Evolutionary conservation across 2,888 invertebrate genomes (phyloP), one percentile per base, ranked within the genome.

Genomic region (Scelioninae gen. 2): DNA sequence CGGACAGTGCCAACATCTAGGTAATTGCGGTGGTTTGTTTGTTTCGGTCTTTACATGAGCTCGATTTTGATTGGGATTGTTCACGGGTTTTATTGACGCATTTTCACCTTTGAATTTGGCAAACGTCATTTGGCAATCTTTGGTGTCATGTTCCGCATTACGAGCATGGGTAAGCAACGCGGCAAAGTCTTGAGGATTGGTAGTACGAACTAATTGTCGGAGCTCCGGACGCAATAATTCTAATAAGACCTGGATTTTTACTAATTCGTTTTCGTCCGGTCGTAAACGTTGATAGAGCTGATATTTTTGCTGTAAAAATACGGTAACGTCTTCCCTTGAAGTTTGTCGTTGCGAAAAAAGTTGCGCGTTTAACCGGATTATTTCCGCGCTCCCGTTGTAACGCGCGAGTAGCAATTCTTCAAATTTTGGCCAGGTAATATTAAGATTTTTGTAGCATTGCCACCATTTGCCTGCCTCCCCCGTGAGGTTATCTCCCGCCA

Each of bases 401-500:
- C 35, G 35, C 1, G 19, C 13, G 1, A 41, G 16, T 0, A 67
- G 19, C 0, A 57, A 7, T 10, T 57, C 50, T 9, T 18, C 31
- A 39, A 67, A 67, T 13, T 48, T 39, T 18, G 16, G n/a, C 67
- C 57, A 57, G 1, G 50, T 50, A 7, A 63, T 13, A 0, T 33
- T 22, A 6, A 63, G 4, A 11, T 1, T n/a, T 19, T 35, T 5
- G 3, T 45, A 41, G 16, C 52, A 67, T 25, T 55, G 39, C 48
- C 46, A 67, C 48, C 67, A 67, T 28, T 39, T 67, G 2, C 22
- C 61, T 1, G 61, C 61, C 4, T 48, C 28, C 0, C 7, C n/a
- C 11, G 11, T 16, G 1, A 52, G 9, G 13, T 15, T 9, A 2
- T 18, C 19, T 1, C 61, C 46, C 4, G 46, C 60, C 1, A 28